A percentile compares a stretch with the other conserved stretches of the same genome.
Conservation (phyloP, 2,113 vertebrate species). For the Euleptes europaea region DNA sequence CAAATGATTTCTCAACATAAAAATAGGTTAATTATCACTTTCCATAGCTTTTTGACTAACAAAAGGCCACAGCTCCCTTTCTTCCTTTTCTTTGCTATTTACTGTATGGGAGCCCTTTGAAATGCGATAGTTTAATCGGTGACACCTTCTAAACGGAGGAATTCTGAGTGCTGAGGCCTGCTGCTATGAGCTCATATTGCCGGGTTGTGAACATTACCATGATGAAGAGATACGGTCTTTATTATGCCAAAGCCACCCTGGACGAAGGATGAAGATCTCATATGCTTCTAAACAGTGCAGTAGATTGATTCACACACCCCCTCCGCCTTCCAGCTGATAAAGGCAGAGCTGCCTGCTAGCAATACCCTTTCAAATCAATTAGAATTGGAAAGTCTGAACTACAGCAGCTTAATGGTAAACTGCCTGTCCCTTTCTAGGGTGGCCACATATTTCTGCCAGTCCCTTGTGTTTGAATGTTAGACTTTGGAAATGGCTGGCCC, state of each 20-base stretch:
- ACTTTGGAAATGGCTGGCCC: constrained; percentile 18
- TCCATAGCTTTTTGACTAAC: constrained; percentile 89
- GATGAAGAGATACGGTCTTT: constrained; percentile 81
- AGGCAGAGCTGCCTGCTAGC: constrained; percentile 67
- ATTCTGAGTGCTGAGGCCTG: constrained; percentile 77
- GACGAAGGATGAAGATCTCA: constrained; percentile 78
- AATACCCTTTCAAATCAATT: constrained; percentile 61
- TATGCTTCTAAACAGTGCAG: constrained; percentile 69
- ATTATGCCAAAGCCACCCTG: constrained; percentile 79
- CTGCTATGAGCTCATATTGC: constrained; percentile 80
- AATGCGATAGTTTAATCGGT: constrained; percentile 85
- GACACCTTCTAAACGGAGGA: constrained; percentile 79
- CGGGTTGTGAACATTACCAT: constrained; percentile 75
- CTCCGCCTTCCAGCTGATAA: constrained; percentile 72
- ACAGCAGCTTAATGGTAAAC: constrained; percentile 48
- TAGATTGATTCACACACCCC: constrained; percentile 64
- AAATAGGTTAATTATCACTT: constrained; percentile 95
- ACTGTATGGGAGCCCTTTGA: constrained; percentile 83
- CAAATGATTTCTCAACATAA: constrained; percentile 85
- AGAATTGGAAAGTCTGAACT: constrained; percentile 35
- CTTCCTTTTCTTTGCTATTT: constrained; percentile 87
- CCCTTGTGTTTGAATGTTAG: constrained; percentile 8
- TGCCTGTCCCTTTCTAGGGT: background rate
- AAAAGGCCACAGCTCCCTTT: constrained; percentile 92
- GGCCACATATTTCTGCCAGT: background rate